Conservation (phyloP, 2,113 vertebrate genomes). For the Aplodontia rufa region DNA sequence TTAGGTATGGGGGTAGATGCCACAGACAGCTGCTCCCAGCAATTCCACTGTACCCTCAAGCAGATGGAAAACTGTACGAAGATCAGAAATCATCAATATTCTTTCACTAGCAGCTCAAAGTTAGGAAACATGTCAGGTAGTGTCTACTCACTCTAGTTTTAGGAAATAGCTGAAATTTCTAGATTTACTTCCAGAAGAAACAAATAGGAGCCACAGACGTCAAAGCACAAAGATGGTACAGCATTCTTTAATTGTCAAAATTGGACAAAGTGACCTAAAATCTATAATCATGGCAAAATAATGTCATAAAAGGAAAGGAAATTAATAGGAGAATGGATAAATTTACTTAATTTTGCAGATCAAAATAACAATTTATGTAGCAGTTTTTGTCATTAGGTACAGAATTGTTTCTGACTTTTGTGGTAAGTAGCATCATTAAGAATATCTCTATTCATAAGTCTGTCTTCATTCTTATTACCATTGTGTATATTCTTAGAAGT, state of each 20-base stretch:
- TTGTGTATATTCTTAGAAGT: background rate
- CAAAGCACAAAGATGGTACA: background rate
- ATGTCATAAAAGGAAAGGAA: background rate
- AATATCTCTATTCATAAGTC: background rate
- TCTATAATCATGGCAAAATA: background rate
- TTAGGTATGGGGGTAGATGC: background rate
- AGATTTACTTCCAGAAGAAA: background rate
- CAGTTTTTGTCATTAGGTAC: background rate
- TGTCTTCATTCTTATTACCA: background rate
- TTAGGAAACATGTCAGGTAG: background rate
- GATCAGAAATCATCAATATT: background rate
- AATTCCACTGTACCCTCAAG: background rate
- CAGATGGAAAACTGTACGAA: background rate
- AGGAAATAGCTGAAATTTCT: background rate
- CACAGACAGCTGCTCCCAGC: background rate
- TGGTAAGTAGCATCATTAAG: background rate
- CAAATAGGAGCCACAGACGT: background rate
- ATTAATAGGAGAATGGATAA: background rate
- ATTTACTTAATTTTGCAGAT: slow-evolving; percentile 1
- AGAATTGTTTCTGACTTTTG: background rate
- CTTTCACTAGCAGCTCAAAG: background rate
- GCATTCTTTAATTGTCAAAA: background rate
- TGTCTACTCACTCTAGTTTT: background rate
- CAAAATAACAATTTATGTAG: background rate
- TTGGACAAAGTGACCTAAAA: background rate